Percentiles rank a stretch among this genome's conserved stretches.
These are phyloP conservation scores for Microctonus hyperodae DNA, from an alignment of 2,888 invertebrate genomes.

Conservation along the genomic window DNA sequence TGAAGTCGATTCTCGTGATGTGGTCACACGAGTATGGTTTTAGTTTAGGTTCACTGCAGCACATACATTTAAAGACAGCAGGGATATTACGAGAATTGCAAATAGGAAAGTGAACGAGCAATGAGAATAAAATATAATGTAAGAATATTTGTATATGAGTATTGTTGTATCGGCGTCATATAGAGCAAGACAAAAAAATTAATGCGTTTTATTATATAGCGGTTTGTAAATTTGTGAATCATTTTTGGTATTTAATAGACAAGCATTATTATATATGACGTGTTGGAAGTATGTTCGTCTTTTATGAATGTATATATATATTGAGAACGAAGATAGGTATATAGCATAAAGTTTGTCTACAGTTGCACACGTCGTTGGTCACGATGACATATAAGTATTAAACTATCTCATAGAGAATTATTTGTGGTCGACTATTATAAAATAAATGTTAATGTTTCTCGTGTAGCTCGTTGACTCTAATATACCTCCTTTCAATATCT, in stretches of 20 bases:
- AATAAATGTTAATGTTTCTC: constrained; percentile 54
- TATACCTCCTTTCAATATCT: too few relatives aligned
- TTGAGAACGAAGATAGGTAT: constrained; percentile 17
- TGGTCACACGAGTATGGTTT: constrained; percentile 30
- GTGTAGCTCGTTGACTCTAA: not conserved
- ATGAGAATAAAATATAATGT: constrained; percentile 7
- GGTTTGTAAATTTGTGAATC: constrained; percentile 50
- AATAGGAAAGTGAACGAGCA: constrained; percentile 20
- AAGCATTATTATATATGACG: constrained; percentile 50
- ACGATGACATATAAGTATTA: constrained; percentile 46
- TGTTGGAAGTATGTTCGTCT: constrained; percentile 37
- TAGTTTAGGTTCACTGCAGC: too few relatives aligned
- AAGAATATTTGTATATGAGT: not conserved
- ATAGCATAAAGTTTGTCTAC: constrained; percentile 9
- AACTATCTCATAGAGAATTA: constrained; percentile 46
- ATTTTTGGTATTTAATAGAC: constrained; percentile 57
- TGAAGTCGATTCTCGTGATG: constrained; percentile 18
- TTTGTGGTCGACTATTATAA: constrained; percentile 48
- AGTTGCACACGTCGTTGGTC: constrained; percentile 24
- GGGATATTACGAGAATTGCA: constrained; percentile 24
- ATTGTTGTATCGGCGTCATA: too few relatives aligned
- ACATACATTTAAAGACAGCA: not conserved
- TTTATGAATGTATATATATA: constrained; percentile 21
- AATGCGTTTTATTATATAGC: constrained; percentile 44
- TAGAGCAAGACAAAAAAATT: constrained; percentile 23